These are phyloP conservation scores for Drepana falcataria DNA, from an alignment of 2,888 invertebrate species.

Conservation along the genomic window DNA sequence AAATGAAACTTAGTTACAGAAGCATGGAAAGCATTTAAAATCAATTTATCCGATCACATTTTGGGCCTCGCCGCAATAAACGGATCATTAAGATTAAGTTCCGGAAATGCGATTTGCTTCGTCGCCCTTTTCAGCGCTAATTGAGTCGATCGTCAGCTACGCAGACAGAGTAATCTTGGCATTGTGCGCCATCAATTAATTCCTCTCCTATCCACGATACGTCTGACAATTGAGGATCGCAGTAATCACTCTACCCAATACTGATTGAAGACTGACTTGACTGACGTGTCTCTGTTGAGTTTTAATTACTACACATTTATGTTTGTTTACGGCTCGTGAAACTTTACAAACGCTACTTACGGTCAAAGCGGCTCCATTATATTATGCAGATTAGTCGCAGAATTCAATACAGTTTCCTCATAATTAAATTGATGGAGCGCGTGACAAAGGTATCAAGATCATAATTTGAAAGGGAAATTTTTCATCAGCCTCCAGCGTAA, in stretches of 20 bases:
- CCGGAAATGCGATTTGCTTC: slow-evolving; percentile 15
- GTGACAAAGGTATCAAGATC: slow-evolving; percentile 63
- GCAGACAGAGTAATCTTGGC: slow-evolving; percentile 27
- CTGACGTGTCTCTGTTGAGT: not conserved
- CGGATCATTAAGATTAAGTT: slow-evolving; percentile 6
- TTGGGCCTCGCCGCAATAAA: not conserved
- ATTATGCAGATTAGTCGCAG: slow-evolving; percentile 25
- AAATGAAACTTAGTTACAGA: too few species aligned
- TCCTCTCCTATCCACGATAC: slow-evolving; percentile 25
- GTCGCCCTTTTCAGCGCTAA: slow-evolving; percentile 24
- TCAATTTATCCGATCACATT: not conserved
- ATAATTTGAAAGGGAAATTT: slow-evolving; percentile 68
- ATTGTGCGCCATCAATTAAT: slow-evolving; percentile 44
- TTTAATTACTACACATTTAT: too few species aligned
- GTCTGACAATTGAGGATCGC: slow-evolving; percentile 21
- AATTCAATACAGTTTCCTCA: slow-evolving; percentile 38
- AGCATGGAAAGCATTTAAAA: not conserved
- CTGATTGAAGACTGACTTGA: not conserved
- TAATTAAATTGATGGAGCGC: slow-evolving; percentile 66
- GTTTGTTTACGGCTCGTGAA: too few species aligned
- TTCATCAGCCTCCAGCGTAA: slow-evolving; percentile 57
- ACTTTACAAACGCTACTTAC: not conserved
- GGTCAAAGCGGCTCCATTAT: slow-evolving; percentile 22
- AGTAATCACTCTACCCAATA: slow-evolving; percentile 9
- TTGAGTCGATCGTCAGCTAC: slow-evolving; percentile 28